Percentiles rank a stretch among this genome's conserved stretches.
Conservation (phyloP, 2,888 invertebrate species). For the Epinotia bilunana region DNA sequence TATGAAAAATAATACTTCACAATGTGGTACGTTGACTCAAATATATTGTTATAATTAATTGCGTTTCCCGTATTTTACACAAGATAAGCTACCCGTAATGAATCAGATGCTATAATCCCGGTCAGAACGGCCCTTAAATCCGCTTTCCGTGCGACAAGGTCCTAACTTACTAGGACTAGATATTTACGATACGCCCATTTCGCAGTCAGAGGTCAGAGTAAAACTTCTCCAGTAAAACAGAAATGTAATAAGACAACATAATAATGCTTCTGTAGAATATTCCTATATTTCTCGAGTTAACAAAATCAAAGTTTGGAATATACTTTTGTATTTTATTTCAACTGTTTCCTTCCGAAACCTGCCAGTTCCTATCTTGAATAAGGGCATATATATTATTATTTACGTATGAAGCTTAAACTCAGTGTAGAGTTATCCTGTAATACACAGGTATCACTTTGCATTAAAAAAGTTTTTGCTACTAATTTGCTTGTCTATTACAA, state of each 20-base stretch:
- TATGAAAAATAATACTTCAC: not conserved
- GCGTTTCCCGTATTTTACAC: constrained; percentile 37
- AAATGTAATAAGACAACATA: constrained; percentile 38
- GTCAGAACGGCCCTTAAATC: constrained; percentile 29
- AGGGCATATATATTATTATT: no score
- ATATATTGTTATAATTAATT: constrained; percentile 31
- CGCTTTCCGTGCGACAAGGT: not conserved
- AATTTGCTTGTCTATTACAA: no score
- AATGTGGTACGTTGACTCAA: constrained; percentile 3
- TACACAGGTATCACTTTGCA: no score
- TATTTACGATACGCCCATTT: not conserved
- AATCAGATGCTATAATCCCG: constrained; percentile 41
- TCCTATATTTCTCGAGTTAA: not conserved
- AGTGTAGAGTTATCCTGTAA: no score
- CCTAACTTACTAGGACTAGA: not conserved
- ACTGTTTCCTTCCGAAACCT: not conserved
- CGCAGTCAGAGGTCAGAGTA: no score
- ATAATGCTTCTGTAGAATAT: constrained; percentile 16
- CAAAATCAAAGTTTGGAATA: not conserved
- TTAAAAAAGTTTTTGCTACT: no score
- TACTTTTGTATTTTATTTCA: not conserved
- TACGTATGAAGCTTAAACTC: no score
- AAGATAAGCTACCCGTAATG: constrained; percentile 37
- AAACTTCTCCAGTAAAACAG: constrained; percentile 23
- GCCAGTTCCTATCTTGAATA: not conserved